These are phyloP conservation scores for Pygoscelis antarcticus DNA, from an alignment of 2,113 vertebrate genomes.

Conservation along the genomic window DNA sequence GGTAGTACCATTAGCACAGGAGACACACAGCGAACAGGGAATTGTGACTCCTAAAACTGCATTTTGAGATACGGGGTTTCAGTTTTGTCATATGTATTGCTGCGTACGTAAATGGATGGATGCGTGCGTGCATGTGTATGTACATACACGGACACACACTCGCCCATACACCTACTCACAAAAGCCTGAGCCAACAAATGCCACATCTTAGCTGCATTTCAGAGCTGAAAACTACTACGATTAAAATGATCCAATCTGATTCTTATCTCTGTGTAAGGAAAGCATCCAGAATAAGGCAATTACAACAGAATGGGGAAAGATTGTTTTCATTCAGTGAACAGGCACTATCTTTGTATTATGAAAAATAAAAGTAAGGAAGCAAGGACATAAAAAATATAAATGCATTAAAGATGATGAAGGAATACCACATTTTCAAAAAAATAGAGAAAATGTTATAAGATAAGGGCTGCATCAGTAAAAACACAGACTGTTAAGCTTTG, in stretches of 20 bases:
- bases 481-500: not conserved
- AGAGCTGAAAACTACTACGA: not conserved
- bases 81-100: not conserved
- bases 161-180: not conserved
- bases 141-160: no score
- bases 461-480: not conserved
- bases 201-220: not conserved
- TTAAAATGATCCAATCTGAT: not conserved
- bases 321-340: not conserved
- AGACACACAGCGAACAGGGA: not conserved
- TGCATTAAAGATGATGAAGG: not conserved
- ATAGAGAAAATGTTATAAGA: not conserved
- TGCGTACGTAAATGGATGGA: fast-evolving
- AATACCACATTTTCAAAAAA: not conserved
- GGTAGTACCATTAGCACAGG: not conserved
- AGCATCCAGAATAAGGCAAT: slow-evolving; percentile 14
- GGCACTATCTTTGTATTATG: not conserved
- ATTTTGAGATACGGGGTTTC: not conserved
- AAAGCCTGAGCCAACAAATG: not conserved
- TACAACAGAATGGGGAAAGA: not conserved
- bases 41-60: not conserved
- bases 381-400: not conserved
- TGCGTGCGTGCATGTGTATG: fast-evolving
- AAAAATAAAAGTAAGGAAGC: not conserved
- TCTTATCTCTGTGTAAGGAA: not conserved